A percentile compares a stretch with the other conserved stretches of the same genome.
Conservation (phyloP, 2,888 invertebrate species). For the Oscheius sp. region DNA sequence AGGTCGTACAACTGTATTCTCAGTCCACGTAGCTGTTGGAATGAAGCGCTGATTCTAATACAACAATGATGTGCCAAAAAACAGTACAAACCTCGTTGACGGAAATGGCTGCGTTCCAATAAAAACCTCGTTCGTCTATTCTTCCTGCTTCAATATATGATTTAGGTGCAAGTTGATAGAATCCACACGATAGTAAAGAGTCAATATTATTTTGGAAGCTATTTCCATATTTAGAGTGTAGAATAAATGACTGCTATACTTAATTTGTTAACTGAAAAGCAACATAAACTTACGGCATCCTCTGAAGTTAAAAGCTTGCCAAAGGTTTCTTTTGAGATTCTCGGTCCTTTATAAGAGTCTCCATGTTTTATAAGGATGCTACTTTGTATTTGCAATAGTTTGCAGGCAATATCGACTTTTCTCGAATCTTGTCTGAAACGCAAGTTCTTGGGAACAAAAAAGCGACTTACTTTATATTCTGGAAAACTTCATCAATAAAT, state of each 20-base stretch:
- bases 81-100: not conserved
- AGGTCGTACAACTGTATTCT: not conserved
- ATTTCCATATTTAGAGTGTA: not conserved
- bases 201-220: not conserved
- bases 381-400: conserved; percentile 18
- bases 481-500: conserved; percentile 6
- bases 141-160: not conserved
- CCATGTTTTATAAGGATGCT: conserved; percentile 1
- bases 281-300: not conserved
- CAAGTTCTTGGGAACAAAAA: not conserved
- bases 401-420: no score
- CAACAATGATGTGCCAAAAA: not conserved
- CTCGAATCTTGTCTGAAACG: not conserved
- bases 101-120: conserved; percentile 1
- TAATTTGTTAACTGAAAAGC: no score
- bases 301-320: not conserved
- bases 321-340: conserved; percentile 5
- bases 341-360: conserved; percentile 17
- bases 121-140: not conserved
- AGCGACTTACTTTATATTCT: conserved; percentile 1
- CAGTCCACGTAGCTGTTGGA: conserved; percentile 1
- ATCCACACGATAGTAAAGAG: not conserved
- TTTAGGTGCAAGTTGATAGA: not conserved
- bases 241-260: not conserved
- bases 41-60: conserved; percentile 8